These are phyloP conservation scores for Mactromeris polynyma DNA, from an alignment of 2,888 invertebrate genomes.

Conservation along the genomic window DNA sequence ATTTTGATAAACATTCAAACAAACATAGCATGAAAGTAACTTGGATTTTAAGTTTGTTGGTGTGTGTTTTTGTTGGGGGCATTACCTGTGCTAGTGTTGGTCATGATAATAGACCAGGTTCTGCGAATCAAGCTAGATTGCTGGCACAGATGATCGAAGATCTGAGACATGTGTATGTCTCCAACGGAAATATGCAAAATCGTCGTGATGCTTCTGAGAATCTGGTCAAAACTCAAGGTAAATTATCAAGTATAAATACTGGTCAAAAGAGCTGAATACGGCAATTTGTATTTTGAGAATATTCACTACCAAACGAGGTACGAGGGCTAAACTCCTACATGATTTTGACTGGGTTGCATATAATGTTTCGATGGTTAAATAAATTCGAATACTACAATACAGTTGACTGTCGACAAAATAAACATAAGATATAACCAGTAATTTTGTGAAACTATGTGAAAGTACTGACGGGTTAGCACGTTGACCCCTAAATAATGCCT, in stretches of 20 bases:
- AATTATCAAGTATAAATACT: neutral
- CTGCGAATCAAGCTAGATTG: neutral
- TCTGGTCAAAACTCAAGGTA: neutral
- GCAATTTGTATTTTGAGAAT: no score
- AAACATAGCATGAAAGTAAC: neutral
- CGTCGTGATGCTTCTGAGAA: neutral
- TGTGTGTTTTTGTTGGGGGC: neutral
- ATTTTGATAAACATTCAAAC: no score
- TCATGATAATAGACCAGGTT: neutral
- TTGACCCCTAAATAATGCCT: no score
- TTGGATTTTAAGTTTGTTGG: neutral
- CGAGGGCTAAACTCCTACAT: no score
- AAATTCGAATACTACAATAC: neutral
- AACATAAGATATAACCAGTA: no score
- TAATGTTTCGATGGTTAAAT: neutral
- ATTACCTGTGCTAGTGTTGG: neutral
- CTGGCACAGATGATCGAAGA: neutral
- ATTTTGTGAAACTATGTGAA: no score
- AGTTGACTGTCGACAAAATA: no score
- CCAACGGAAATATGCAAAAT: neutral
- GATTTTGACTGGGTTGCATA: neutral
- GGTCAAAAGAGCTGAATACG: no score
- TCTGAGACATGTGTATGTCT: neutral
- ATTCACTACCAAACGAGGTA: neutral
- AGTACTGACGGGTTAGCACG: no score